These are phyloP conservation scores for Mythimna vitellina DNA, from an alignment of 2,888 invertebrate genomes.

Conservation along the genomic window DNA sequence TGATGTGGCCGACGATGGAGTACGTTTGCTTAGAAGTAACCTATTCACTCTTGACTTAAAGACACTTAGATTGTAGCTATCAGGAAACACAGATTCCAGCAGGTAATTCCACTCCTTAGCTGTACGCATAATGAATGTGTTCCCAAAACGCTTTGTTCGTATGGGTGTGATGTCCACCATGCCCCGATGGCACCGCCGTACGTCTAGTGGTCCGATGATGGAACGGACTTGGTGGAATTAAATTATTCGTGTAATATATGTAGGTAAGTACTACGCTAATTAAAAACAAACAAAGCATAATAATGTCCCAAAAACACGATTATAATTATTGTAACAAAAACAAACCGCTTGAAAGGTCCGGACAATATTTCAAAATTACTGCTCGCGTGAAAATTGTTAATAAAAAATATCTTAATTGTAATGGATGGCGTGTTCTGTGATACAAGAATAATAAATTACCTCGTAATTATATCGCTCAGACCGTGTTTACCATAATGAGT, in stretches of 20 bases:
- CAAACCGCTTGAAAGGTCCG: slow-evolving; percentile 52
- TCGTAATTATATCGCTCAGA: slow-evolving; percentile 83
- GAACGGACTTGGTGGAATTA: too few relatives aligned
- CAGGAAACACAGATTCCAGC: too few relatives aligned
- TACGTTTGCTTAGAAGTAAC: too few relatives aligned
- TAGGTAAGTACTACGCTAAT: not conserved
- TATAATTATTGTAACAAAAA: slow-evolving; percentile 48
- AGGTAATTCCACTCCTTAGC: too few relatives aligned
- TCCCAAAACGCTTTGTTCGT: too few relatives aligned
- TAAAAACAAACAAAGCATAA: slow-evolving; percentile 25
- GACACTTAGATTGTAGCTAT: too few relatives aligned
- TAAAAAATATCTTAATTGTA: slow-evolving; percentile 88
- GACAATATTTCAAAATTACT: slow-evolving; percentile 63
- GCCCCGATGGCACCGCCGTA: too few relatives aligned
- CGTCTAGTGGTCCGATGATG: too few relatives aligned
- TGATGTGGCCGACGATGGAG: too few relatives aligned
- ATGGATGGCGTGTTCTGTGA: slow-evolving; percentile 85
- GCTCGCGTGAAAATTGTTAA: slow-evolving; percentile 85
- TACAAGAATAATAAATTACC: slow-evolving; percentile 84
- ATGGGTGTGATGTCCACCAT: too few relatives aligned
- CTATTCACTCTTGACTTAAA: too few relatives aligned
- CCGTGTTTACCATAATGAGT: slow-evolving; percentile 86
- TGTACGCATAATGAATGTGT: too few relatives aligned
- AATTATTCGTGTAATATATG: not conserved
- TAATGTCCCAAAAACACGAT: slow-evolving; percentile 24